Percentiles rank a stretch among this genome's conserved stretches.
Evolutionary conservation across 2,113 vertebrate genomes (phyloP).

Genomic region (Leucoraja erinaceus): DNA sequence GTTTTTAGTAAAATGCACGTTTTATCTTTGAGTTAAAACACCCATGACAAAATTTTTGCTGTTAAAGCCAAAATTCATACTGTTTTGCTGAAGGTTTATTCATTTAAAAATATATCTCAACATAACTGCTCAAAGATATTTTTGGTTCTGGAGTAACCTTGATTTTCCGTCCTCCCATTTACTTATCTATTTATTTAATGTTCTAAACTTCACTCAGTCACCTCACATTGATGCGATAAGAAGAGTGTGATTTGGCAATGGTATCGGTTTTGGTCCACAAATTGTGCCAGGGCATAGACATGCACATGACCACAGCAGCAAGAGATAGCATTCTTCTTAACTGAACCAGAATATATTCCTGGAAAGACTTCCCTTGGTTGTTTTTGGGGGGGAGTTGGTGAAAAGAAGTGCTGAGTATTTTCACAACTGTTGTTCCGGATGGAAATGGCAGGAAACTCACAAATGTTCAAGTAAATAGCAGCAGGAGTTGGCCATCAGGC

Average conservation of each 20-base stretch:
- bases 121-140: not conserved
- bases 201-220: not conserved
- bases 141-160: not conserved
- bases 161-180: not conserved
- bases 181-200: not conserved
- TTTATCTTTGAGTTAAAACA: not conserved
- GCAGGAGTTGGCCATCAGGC: too few relatives aligned
- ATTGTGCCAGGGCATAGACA: not conserved
- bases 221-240: not conserved
- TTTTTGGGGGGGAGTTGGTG: not conserved
- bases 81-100: not conserved
- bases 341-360: not conserved
- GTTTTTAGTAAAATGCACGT: not conserved
- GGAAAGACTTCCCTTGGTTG: not conserved
- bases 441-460: too few relatives aligned
- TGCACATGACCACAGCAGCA: not conserved
- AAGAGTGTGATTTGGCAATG: too few relatives aligned
- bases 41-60: not conserved
- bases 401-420: too few relatives aligned
- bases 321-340: not conserved
- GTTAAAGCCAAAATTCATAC: not conserved
- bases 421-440: too few relatives aligned
- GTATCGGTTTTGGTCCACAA: not conserved
- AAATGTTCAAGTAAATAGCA: too few relatives aligned
- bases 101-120: conserved; percentile 11